Base-by-base conservation (phyloP, 1,140 invertebrate species). In the Neoseiulus cucumeris region DNA sequence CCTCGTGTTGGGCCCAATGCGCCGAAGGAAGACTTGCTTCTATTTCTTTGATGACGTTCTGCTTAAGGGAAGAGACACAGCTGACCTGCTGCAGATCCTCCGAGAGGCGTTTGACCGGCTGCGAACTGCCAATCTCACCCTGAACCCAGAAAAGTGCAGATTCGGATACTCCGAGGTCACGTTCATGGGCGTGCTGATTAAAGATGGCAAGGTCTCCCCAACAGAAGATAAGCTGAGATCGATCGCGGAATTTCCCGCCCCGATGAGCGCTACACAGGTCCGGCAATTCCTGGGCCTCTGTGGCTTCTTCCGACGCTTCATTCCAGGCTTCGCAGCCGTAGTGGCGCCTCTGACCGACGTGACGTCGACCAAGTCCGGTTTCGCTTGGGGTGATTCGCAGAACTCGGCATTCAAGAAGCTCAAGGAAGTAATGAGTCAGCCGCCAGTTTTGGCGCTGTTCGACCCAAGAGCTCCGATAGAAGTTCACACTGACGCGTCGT, bases 281-380 rank as follows among this genome's bases (percentile, higher is more conserved):
- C 59, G 69, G 25, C 20, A 44, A 22, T 73, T 74, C 30, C 55
- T 73, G 0, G 72, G 71, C 6, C 69, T 74, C 41, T 65, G 68
- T 7, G 67, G 68, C 1, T 74, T 72, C 42, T 72, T 72, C 44
- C 12, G 72, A 7, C 64, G 66, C 22, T 73, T 72, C 64, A 72
- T 74, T 5, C 20, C 42, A 42, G 55, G 68, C 64, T 74, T 64
- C 66, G 44, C 71, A 1, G 44, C 66, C 28, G 68, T 73, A 1
- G 70, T 70, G 1, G 59, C 39, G 25, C 69, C 69, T 7, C 42
- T 75, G 7, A 69, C 68, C 9, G 42, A 65, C 0, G 47, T 76
- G 41, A 64, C 72, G 30, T 70, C 68, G 29, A 68, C 71, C 33
- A 39, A 55, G 44, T 17, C n/a, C 29, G 41, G 28, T 29, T 70